Evolutionary conservation across 2,113 vertebrate genomes (phyloP), one percentile per base, ranked within the genome.

Genomic region (Tretioscincus oriximinensis): DNA sequence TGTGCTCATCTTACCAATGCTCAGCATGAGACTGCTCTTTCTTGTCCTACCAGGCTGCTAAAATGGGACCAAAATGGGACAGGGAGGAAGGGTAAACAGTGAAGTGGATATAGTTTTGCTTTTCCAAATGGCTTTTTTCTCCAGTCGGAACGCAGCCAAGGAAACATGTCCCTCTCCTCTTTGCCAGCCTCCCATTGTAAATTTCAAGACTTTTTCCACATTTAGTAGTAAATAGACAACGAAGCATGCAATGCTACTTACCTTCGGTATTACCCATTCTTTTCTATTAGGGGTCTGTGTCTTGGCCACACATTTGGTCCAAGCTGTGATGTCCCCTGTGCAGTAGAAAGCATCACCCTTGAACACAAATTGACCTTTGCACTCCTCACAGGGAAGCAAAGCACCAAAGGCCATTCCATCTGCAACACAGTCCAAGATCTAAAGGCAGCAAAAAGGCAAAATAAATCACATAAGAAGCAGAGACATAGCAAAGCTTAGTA

Each of bases 241-340:
- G 11, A 41, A 80, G 14, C 74, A 29, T 70, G 14, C 1, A 9
- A 24, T 31, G 65, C 11, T 41, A 85, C 93, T 60, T 80, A 99
- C 98, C 80, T 81, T 81, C 28, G 80, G 98, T 73, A 88, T 97
- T 22, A 96, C 81, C 97, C 98, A 99, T 66, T 98, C 97, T 73
- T 96, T 97, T 69, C 97, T 96, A 76, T 80, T 84, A 22, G 98
- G 98, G 1, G 85, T 96, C 90, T 95, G 91, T 0, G 95, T 99
- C 94, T 95, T 99, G 89, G 95, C 95, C 86, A 97, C 96, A 28
- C 98, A 99, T 89, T 99, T 99, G 18, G 98, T 99, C 98, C 98
- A 99, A 80, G 97, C 97, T 14, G 98, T 99, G 85, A 99, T 96
- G 68, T 99, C 94, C 12, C 98, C 98, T 0, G 95, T 96, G 31